Percentiles rank a stretch among this genome's conserved stretches.
Evolutionary conservation across 2,797 vertebrate species (phyloP).

Genomic region (Chloroceryle inda): DNA sequence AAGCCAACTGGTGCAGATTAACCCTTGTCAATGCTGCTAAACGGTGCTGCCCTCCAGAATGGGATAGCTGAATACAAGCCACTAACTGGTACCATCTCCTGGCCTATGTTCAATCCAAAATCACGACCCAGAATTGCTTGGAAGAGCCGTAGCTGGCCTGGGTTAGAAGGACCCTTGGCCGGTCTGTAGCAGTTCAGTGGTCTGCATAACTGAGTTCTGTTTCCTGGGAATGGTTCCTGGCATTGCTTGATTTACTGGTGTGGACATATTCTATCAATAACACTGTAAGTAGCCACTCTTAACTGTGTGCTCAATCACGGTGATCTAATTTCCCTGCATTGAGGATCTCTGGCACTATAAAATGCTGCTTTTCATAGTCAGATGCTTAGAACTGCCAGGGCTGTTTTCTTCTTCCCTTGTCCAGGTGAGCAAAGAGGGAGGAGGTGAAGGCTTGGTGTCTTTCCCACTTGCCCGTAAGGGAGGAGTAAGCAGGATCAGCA

Average conservation of each 20-base stretch:
- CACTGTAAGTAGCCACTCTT: neutral
- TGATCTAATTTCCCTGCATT: neutral
- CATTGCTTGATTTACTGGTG: neutral
- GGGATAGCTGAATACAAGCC: neutral
- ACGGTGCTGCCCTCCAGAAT: neutral
- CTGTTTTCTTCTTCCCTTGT: neutral
- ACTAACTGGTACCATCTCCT: neutral
- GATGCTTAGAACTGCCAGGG: neutral
- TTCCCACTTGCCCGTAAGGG: neutral
- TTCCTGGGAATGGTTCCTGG: neutral
- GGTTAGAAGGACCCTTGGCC: neutral
- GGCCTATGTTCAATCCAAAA: neutral
- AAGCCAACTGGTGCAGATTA: neutral
- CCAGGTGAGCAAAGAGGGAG: neutral
- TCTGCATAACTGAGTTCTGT: neutral
- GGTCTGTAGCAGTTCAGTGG: neutral
- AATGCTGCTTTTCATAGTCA: neutral
- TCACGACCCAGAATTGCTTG: neutral
- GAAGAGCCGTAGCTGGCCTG: neutral
- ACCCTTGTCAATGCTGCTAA: neutral
- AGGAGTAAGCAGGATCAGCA: neutral
- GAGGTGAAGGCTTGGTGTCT: neutral
- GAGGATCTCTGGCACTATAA: neutral
- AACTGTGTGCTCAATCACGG: neutral
- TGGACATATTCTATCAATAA: neutral